phyloP scores from a whole-genome alignment of 2,888 invertebrate species.

The Clusia tigrina region DNA sequence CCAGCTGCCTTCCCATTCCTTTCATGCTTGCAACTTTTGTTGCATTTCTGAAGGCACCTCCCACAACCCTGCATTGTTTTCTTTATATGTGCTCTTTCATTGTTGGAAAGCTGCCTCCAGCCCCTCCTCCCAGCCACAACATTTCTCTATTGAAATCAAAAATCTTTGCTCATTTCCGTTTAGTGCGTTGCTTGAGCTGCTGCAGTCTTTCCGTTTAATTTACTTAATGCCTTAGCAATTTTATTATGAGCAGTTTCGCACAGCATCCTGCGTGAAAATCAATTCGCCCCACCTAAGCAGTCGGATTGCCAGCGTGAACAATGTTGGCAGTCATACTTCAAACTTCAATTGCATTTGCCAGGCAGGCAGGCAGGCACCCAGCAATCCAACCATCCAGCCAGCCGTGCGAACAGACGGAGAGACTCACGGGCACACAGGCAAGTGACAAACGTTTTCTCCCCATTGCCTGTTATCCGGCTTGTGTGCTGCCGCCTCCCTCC shows the following conservation, averaged over 20 bases:
- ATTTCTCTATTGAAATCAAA: too few relatives aligned
- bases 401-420: too few relatives aligned
- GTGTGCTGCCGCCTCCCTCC: not conserved
- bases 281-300: not conserved
- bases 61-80: not conserved
- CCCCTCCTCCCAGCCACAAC: too few relatives aligned
- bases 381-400: too few relatives aligned
- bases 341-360: slow-evolving; percentile 13
- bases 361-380: not conserved
- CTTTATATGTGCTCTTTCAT: too few relatives aligned
- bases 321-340: slow-evolving; percentile 9
- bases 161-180: too few relatives aligned
- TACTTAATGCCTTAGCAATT: slow-evolving; percentile 15
- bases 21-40: too few relatives aligned
- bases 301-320: too few relatives aligned
- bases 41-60: not conserved
- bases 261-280: not conserved
- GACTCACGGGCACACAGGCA: too few relatives aligned
- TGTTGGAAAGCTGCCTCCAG: too few relatives aligned
- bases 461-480: not conserved
- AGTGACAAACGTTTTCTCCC: not conserved
- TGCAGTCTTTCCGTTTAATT: slow-evolving; percentile 12
- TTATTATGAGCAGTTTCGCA: not conserved
- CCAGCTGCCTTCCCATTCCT: too few relatives aligned
- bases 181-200: not conserved